Evolutionary conservation across 2,113 vertebrate genomes (phyloP).

Genomic region (Strigops habroptila): DNA sequence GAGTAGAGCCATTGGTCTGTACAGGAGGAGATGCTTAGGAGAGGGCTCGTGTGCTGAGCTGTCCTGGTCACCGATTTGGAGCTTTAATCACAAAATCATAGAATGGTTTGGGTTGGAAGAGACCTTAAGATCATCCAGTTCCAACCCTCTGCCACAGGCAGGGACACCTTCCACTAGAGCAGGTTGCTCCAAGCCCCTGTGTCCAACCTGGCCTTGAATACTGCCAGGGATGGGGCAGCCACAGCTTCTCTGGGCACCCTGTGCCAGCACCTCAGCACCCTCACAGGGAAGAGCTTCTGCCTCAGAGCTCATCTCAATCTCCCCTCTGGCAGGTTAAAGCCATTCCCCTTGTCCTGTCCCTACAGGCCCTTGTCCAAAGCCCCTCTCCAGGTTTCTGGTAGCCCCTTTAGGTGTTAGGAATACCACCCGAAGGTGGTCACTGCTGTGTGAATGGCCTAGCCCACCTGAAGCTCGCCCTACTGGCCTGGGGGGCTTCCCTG

Average conservation of each 20-base stretch:
- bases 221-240: background rate
- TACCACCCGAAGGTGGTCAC: background rate
- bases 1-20: background rate
- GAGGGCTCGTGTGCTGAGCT: background rate
- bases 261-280: no score
- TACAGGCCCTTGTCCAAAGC: background rate
- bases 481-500: background rate
- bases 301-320: no score
- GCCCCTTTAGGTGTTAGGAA: background rate
- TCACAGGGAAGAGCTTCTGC: no score
- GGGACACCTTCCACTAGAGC: background rate
- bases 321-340: background rate
- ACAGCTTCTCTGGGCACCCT: no score
- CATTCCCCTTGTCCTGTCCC: background rate
- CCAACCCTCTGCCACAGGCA: background rate
- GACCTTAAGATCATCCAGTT: background rate
- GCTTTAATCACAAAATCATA: background rate
- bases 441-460: background rate
- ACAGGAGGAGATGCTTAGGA: background rate
- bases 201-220: no score
- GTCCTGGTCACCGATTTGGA: fast-evolving
- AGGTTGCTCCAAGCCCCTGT: background rate
- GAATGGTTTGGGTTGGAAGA: background rate
- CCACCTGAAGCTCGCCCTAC: background rate
- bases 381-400: background rate